Percentiles rank a stretch among this genome's conserved stretches.
phyloP scores from a whole-genome alignment of 2,113 vertebrate genomes.

The Psephotus haematonotus region DNA sequence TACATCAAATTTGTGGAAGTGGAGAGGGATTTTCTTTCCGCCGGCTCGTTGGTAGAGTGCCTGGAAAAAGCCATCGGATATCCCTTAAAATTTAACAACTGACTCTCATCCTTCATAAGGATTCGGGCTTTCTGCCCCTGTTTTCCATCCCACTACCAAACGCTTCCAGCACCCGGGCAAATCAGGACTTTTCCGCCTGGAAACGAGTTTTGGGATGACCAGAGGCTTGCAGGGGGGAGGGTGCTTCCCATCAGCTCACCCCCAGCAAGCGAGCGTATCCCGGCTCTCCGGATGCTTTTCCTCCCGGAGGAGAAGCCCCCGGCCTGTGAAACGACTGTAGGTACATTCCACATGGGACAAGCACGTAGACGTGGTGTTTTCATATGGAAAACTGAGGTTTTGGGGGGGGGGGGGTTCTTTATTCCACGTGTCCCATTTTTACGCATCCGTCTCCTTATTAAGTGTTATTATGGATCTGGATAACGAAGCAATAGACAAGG shows the following conservation, averaged over 20 bases:
- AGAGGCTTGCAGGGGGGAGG: not conserved
- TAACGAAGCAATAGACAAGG: constrained; percentile 80
- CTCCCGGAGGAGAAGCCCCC: not conserved
- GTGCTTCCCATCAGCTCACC: not conserved
- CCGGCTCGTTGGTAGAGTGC: constrained; percentile 96
- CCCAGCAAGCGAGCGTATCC: not conserved
- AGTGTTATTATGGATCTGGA: constrained; percentile 68
- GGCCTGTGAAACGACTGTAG: constrained; percentile 49
- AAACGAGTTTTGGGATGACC: not conserved
- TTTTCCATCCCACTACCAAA: constrained; percentile 38
- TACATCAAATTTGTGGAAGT: constrained; percentile 98
- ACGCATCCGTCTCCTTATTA: constrained; percentile 65
- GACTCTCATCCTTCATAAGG: constrained; percentile 79
- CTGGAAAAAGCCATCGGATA: constrained; percentile 97
- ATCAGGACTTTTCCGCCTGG: not conserved
- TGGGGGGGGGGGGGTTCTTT: not conserved
- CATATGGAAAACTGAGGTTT: constrained; percentile 53
- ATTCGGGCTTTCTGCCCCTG: constrained; percentile 48
- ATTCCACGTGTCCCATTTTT: constrained; percentile 76
- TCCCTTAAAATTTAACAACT: constrained; percentile 93
- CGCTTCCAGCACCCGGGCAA: constrained; percentile 10
- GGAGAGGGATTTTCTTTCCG: constrained; percentile 98
- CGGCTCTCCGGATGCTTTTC: not conserved
- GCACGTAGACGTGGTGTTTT: constrained; percentile 66
- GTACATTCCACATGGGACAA: constrained; percentile 80